These are phyloP conservation scores for Mormyrus lacerda DNA, from an alignment of 2,113 vertebrate genomes.

Conservation along the genomic window DNA sequence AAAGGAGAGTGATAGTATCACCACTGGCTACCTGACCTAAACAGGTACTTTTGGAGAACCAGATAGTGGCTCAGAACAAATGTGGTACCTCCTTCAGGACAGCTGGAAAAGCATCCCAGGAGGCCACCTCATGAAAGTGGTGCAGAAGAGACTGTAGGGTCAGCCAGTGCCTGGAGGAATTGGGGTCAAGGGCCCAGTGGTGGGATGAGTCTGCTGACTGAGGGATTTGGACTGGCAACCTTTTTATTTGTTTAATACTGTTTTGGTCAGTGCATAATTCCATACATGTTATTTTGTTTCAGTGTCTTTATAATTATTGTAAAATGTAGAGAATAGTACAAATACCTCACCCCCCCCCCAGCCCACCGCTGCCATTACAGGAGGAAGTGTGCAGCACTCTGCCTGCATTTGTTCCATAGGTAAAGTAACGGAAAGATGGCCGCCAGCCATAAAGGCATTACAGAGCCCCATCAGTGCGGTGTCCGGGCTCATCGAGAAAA, in stretches of 20 bases:
- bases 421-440: conserved; percentile 9
- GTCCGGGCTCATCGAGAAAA: not conserved
- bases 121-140: not conserved
- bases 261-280: too few species aligned
- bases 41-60: too few species aligned
- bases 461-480: not conserved
- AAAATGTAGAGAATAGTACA: too few species aligned
- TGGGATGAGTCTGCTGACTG: not conserved
- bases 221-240: not conserved
- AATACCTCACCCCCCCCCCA: not conserved
- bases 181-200: not conserved
- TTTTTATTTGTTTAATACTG: too few species aligned
- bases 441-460: not conserved
- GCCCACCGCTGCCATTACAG: not conserved
- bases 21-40: too few species aligned
- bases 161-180: not conserved
- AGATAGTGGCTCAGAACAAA: too few species aligned
- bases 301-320: not conserved
- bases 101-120: not conserved
- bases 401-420: not conserved
- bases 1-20: not conserved
- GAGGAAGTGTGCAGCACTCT: not conserved
- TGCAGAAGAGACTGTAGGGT: not conserved
- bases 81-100: not conserved
- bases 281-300: too few species aligned